Evolutionary conservation across 2,888 invertebrate genomes (phyloP), one percentile per base, ranked within the genome.

Genomic region (Adelognathus sp.): DNA sequence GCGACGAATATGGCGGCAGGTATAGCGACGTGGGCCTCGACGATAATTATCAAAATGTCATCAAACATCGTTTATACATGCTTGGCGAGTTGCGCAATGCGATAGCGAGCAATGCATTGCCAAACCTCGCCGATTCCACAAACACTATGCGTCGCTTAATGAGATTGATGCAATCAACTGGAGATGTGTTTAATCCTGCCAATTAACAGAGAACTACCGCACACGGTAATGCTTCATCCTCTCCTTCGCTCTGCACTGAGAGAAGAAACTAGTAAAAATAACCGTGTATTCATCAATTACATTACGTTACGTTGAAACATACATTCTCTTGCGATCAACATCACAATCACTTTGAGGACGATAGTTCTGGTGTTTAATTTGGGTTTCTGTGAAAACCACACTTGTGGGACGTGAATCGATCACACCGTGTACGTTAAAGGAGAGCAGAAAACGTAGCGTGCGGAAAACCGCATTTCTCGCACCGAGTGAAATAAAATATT

Each of bases 131-230:
- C 58, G 67, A 66, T 79, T 85, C 82, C 83, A 83, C 85, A 87
- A 88, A 87, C 85, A 87, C 86, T 87, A 85, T 85, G 84, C 83
- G 81, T 64, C 83, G 84, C 85, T 86, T 89, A 88, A 88, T 87
- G 87, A 88, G 87, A 88, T 88, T 87, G 87, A 89, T 87, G 86
- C 86, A 87, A 89, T 88, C 86, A 84, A 76, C 80, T 84, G 79
- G 70, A n/a, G 60, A 83, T 83, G 86, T 84, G 85, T 85, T 83
- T 87, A 87, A 88, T 87, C 84, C 85, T 81, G 79, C 83, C 84
- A 86, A 86, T 88, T 86, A 84, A 86, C 86, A 83, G 82, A 81
- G 77, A 80, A 72, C 50, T 33, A 46, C 66, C 44, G 69, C 33
- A 52, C 18, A 36, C 36, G 33, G 21, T 6, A 46, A 3, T 7